phyloP scores from a whole-genome alignment of 2,888 invertebrate genomes.

The Acronicta psi region DNA sequence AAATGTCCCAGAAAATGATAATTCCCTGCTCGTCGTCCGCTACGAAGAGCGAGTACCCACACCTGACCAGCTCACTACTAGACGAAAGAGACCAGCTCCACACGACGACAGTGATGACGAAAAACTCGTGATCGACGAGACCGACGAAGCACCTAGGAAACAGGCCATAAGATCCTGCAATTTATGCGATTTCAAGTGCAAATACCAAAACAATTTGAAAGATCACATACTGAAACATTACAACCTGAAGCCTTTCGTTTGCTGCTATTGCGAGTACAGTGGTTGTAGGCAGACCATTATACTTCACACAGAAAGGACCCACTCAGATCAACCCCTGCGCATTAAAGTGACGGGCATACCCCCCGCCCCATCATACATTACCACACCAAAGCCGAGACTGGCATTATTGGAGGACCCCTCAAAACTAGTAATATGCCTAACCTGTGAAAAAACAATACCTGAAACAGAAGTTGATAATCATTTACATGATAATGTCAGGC shows the following conservation, averaged over 20 bases:
- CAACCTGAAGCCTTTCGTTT: constrained; percentile 79
- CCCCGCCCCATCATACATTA: not conserved
- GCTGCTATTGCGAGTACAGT: constrained; percentile 75
- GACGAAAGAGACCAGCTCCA: constrained; percentile 47
- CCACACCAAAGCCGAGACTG: constrained; percentile 2
- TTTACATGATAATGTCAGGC: constrained; percentile 60
- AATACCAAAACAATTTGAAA: constrained; percentile 60
- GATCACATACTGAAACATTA: constrained; percentile 84
- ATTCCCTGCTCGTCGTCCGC: constrained; percentile 77
- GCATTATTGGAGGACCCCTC: constrained; percentile 22
- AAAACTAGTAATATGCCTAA: constrained; percentile 69
- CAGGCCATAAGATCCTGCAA: constrained; percentile 61
- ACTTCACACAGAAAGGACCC: constrained; percentile 69
- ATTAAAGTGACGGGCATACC: constrained; percentile 56
- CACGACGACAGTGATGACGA: constrained; percentile 71
- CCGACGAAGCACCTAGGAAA: constrained; percentile 20
- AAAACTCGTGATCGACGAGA: constrained; percentile 69
- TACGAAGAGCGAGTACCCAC: constrained; percentile 74
- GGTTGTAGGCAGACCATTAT: constrained; percentile 65
- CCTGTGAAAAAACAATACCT: constrained; percentile 68
- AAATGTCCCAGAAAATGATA: constrained; percentile 57
- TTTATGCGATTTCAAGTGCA: constrained; percentile 66
- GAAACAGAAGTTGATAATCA: constrained; percentile 61
- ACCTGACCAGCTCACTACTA: constrained; percentile 57
- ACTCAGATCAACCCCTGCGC: constrained; percentile 59